Percentiles rank a stretch among this genome's conserved stretches.
Evolutionary conservation across 2,797 vertebrate species (phyloP).

Genomic region (Labeo calbasu): DNA sequence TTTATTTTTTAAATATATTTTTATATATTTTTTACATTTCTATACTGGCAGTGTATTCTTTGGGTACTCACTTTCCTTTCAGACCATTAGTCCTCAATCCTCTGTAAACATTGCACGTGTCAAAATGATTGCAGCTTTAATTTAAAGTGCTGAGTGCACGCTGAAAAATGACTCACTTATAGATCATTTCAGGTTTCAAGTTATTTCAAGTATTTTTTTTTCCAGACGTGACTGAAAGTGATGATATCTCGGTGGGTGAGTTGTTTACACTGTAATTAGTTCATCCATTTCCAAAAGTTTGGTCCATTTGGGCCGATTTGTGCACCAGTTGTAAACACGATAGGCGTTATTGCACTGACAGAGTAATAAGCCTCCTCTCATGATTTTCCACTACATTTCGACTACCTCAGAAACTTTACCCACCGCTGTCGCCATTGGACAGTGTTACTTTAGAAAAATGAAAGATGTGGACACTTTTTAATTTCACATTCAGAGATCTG

Average conservation of each 20-base stretch:
- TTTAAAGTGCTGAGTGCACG: not conserved
- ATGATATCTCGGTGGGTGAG: not conserved
- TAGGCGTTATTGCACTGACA: not conserved
- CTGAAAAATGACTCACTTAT: not conserved
- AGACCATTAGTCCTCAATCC: not conserved
- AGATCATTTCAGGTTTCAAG: not conserved
- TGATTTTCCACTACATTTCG: not conserved
- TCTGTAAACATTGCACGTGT: not conserved
- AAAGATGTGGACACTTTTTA: not conserved
- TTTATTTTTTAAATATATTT: not conserved
- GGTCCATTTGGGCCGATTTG: not conserved
- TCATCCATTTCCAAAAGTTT: not conserved
- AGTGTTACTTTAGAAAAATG: not conserved
- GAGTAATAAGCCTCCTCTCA: not conserved
- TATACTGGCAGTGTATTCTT: not conserved
- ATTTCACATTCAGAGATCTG: not conserved
- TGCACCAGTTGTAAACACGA: not conserved
- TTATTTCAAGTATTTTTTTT: not conserved
- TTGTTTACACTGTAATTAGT: constrained; percentile 17
- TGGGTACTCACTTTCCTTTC: not conserved
- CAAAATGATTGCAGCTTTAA: constrained; percentile 10
- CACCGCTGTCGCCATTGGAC: not conserved
- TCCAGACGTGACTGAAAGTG: not conserved
- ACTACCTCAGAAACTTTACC: not conserved
- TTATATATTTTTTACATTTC: not conserved